Evolutionary conservation across 2,797 vertebrate species (phyloP).

Genomic region (Streptopelia turtur): DNA sequence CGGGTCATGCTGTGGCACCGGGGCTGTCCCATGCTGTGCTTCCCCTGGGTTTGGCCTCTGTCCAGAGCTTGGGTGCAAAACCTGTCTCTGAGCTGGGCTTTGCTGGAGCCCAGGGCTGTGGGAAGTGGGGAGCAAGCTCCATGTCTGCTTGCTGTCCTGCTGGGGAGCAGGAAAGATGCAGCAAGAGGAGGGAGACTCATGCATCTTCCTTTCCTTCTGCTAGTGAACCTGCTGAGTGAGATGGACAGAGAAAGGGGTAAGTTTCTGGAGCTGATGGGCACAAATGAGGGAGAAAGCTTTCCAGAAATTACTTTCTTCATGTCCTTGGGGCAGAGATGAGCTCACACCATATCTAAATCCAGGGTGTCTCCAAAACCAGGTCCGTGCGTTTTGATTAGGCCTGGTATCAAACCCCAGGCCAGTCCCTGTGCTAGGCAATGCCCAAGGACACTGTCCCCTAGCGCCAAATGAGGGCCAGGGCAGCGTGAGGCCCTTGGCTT

Average conservation of each 20-base stretch:
- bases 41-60: not conserved
- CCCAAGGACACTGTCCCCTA: not conserved
- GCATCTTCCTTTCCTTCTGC: not conserved
- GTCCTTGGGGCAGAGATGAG: not conserved
- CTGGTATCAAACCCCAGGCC: not conserved
- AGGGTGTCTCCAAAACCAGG: not conserved
- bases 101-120: not conserved
- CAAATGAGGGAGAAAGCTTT: not conserved
- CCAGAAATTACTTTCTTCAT: not conserved
- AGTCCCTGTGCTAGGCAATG: fast-evolving
- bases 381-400: not conserved
- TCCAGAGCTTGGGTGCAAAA: not conserved
- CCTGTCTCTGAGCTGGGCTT: fast-evolving
- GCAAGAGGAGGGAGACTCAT: not conserved
- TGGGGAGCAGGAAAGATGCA: not conserved
- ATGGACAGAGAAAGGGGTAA: not conserved
- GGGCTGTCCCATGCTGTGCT: not conserved
- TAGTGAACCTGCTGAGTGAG: not conserved
- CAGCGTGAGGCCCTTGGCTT: not conserved
- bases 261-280: not conserved
- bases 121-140: not conserved
- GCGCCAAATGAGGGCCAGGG: fast-evolving
- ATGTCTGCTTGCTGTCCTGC: not conserved
- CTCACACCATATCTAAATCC: not conserved
- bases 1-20: fast-evolving